These are phyloP conservation scores for Tinea semifulvella DNA, from an alignment of 2,888 invertebrate species.

Conservation along the genomic window DNA sequence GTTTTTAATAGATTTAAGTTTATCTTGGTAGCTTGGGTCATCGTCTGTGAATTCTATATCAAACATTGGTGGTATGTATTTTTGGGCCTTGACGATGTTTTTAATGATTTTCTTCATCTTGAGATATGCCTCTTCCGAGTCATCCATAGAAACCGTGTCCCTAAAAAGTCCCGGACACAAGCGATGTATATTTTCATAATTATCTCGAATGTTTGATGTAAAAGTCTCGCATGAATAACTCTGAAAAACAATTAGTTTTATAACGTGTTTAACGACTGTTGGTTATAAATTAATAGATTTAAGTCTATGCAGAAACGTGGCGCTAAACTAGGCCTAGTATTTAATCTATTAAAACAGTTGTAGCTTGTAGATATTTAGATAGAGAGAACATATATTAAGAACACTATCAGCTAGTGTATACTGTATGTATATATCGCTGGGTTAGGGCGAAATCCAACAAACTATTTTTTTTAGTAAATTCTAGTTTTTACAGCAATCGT, in stretches of 20 bases:
- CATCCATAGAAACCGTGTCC: conserved; percentile 47
- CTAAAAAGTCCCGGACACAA: conserved; percentile 45
- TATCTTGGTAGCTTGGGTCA: conserved; percentile 35
- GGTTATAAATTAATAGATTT: too few species aligned
- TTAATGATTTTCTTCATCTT: conserved; percentile 41
- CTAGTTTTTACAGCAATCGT: too few species aligned
- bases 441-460: too few species aligned
- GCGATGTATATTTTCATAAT: conserved; percentile 44
- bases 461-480: too few species aligned
- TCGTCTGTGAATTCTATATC: conserved; percentile 40
- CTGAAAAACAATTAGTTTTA: background rate
- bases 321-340: too few species aligned
- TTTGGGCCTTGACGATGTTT: conserved; percentile 40
- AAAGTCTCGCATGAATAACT: conserved; percentile 3
- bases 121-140: conserved; percentile 36
- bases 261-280: too few species aligned
- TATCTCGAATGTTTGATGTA: conserved; percentile 26
- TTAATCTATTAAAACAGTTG: too few species aligned
- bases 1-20: conserved; percentile 32
- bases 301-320: too few species aligned
- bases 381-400: too few species aligned
- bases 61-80: conserved; percentile 39
- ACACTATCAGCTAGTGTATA: too few species aligned
- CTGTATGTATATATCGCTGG: too few species aligned
- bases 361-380: too few species aligned